Evolutionary conservation across 2,888 invertebrate genomes (phyloP).

Genomic region (Cephonodes hylas): DNA sequence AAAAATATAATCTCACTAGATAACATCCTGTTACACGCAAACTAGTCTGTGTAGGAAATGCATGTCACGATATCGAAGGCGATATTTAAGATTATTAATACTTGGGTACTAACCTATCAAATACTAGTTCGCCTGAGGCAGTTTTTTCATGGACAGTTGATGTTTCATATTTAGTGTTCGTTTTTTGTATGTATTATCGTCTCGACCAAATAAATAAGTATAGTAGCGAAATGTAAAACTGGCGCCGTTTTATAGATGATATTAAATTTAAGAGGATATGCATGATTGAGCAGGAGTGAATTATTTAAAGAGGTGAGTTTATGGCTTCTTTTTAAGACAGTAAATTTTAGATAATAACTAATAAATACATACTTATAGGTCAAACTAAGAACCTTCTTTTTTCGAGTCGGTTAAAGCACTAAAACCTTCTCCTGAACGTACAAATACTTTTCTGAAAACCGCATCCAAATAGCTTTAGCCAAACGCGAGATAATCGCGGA

Average conservation of each 20-base stretch:
- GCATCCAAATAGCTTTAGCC: no score
- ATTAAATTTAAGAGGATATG: not conserved
- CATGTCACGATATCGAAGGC: conserved; percentile 20
- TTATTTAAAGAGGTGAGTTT: not conserved
- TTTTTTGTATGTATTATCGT: not conserved
- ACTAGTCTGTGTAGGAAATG: conserved; percentile 35
- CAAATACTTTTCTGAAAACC: no score
- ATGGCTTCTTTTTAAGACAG: no score
- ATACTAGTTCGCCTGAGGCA: not conserved
- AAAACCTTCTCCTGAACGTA: no score
- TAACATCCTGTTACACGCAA: conserved; percentile 31
- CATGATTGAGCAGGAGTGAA: not conserved
- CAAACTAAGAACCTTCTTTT: no score
- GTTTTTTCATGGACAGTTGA: not conserved
- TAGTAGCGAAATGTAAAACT: not conserved
- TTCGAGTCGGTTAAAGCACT: no score
- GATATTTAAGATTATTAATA: conserved; percentile 12
- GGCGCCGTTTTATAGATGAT: not conserved
- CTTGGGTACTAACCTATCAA: not conserved
- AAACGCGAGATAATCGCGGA: no score
- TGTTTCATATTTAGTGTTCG: not conserved
- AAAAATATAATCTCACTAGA: conserved; percentile 12
- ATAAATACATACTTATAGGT: no score
- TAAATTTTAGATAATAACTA: no score
- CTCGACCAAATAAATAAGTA: not conserved